Evolutionary conservation across 2,797 vertebrate genomes (phyloP).

Genomic region (Ctenosaura bakeri): DNA sequence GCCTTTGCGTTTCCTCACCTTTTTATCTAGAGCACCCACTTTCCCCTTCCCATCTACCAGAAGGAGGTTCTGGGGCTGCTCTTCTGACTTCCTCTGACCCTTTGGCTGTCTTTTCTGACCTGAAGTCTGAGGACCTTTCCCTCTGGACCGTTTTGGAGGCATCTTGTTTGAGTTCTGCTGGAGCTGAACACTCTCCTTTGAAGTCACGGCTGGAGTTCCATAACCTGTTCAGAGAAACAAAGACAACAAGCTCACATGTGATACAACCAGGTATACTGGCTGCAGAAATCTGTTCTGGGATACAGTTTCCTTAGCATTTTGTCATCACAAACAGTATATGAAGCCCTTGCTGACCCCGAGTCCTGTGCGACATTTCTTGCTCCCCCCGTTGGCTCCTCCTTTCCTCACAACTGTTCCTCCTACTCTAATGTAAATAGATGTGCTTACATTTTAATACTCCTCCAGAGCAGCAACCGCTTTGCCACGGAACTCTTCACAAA

Average conservation of each 20-base stretch:
- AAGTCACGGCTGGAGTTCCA: neutral
- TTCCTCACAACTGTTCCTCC: neutral
- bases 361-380: neutral
- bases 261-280: neutral
- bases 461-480: neutral
- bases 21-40: neutral
- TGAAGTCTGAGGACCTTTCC: slow-evolving; percentile 1
- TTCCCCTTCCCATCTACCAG: neutral
- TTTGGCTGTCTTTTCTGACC: slow-evolving; percentile 9
- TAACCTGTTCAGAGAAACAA: slow-evolving; percentile 25
- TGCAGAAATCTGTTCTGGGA: no score
- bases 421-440: neutral
- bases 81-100: neutral
- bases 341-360: no score
- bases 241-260: neutral
- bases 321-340: neutral
- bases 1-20: slow-evolving; percentile 34
- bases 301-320: no score
- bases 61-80: neutral
- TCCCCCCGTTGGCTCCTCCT: neutral
- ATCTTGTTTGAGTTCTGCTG: neutral
- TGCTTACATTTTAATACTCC: neutral
- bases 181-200: no score
- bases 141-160: slow-evolving; percentile 33
- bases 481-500: neutral